Evolutionary conservation across 64 coral and sea anemone genomes (phyloP).

Genomic region (Astreopora myriophthalma): DNA sequence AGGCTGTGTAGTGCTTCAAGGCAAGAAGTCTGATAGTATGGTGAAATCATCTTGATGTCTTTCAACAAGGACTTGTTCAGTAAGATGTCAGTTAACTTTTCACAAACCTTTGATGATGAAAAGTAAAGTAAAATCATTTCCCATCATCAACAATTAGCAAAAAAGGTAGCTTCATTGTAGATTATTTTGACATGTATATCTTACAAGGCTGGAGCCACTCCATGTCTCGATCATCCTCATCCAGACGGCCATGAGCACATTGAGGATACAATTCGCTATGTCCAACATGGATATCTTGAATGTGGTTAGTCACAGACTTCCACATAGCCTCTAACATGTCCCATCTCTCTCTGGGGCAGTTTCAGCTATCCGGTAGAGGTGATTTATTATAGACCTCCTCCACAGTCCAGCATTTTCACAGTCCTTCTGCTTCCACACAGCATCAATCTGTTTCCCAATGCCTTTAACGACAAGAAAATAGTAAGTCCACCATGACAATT

Average conservation of each 20-base stretch:
- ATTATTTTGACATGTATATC: no score
- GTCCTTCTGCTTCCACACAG: background rate
- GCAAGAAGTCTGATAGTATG: slow-evolving; percentile 18
- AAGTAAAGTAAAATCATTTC: background rate
- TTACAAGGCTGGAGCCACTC: no score
- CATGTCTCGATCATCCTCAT: slow-evolving; percentile 15
- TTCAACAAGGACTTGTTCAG: slow-evolving; percentile 28
- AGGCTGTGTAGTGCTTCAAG: slow-evolving; percentile 38
- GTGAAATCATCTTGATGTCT: slow-evolving; percentile 62
- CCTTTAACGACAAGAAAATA: background rate
- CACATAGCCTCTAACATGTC: slow-evolving; percentile 60
- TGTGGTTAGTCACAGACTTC: slow-evolving; percentile 46
- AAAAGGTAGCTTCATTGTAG: background rate
- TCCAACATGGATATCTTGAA: slow-evolving; percentile 38
- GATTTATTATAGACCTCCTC: slow-evolving; percentile 27
- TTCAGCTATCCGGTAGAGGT: slow-evolving; percentile 62
- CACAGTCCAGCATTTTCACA: slow-evolving; percentile 45
- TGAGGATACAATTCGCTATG: slow-evolving; percentile 8
- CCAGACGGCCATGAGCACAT: slow-evolving; percentile 47
- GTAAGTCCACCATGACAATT: no score
- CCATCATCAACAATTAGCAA: background rate
- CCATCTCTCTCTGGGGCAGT: slow-evolving; percentile 48
- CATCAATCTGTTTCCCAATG: background rate
- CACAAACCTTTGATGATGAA: background rate
- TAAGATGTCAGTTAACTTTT: slow-evolving; percentile 42